A percentile compares a stretch with the other conserved stretches of the same genome.
phyloP scores from a whole-genome alignment of 2,113 vertebrate genomes.

The Gnathonemus echidnorhynchus region DNA sequence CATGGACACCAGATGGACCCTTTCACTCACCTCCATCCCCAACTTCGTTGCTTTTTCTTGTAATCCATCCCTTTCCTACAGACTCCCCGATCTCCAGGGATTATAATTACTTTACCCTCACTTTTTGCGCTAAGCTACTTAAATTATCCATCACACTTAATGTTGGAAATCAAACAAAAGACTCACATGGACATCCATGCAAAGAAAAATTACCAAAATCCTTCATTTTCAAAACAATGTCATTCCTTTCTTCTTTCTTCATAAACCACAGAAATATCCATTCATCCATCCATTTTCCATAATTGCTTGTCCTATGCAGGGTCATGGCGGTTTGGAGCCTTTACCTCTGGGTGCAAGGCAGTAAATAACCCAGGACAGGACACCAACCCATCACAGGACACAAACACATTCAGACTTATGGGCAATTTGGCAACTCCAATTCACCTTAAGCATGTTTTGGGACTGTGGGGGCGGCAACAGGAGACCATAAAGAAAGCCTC shows the following conservation, averaged over 20 bases:
- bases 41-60: background rate
- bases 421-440: background rate
- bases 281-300: background rate
- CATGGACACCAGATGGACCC: background rate
- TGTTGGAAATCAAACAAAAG: background rate
- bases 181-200: background rate
- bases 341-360: background rate
- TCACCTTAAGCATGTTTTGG: background rate
- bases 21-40: background rate
- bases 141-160: background rate
- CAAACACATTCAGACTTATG: background rate
- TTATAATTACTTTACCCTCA: background rate
- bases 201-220: background rate
- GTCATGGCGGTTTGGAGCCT: background rate
- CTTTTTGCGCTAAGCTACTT: background rate
- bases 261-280: background rate
- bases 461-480: background rate
- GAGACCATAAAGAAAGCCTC: background rate
- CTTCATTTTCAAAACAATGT: background rate
- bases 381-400: background rate
- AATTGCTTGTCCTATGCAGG: background rate
- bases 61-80: background rate
- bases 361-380: background rate
- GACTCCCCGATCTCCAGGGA: no score
- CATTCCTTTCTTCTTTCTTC: background rate